Percentiles rank a stretch among this genome's conserved stretches.
phyloP scores from a whole-genome alignment of 2,797 vertebrate genomes.

The Chaetophractus vellerosus region DNA sequence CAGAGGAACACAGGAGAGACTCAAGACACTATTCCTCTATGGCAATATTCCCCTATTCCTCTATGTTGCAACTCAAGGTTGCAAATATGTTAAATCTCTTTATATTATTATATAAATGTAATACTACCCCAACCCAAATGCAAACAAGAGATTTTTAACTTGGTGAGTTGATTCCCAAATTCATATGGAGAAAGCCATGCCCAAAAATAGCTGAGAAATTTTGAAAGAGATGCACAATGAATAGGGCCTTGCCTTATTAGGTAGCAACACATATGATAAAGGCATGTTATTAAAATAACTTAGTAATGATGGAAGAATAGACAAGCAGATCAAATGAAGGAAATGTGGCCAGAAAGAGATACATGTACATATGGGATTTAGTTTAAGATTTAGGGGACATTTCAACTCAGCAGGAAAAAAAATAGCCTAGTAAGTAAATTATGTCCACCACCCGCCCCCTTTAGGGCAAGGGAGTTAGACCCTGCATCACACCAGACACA shows the following conservation, averaged over 20 bases:
- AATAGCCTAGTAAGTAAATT: no score
- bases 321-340: background rate
- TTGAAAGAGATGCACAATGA: background rate
- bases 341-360: background rate
- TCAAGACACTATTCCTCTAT: background rate
- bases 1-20: background rate
- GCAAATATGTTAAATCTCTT: background rate
- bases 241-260: background rate
- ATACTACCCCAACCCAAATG: background rate
- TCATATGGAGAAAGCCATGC: background rate
- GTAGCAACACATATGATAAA: background rate
- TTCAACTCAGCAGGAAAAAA: background rate
- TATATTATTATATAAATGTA: background rate
- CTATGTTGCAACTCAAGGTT: background rate
- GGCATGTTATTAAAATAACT: background rate
- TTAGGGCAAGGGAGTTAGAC: background rate
- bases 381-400: background rate
- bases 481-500: background rate
- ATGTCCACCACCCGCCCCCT: background rate
- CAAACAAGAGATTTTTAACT: background rate
- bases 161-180: constrained; percentile 10
- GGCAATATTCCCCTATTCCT: background rate
- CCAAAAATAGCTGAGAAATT: background rate
- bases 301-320: background rate
- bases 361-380: background rate